Evolutionary conservation across 1,140 invertebrate species (phyloP), one percentile per base, ranked within the genome.

Genomic region (Bombus terrestris): DNA sequence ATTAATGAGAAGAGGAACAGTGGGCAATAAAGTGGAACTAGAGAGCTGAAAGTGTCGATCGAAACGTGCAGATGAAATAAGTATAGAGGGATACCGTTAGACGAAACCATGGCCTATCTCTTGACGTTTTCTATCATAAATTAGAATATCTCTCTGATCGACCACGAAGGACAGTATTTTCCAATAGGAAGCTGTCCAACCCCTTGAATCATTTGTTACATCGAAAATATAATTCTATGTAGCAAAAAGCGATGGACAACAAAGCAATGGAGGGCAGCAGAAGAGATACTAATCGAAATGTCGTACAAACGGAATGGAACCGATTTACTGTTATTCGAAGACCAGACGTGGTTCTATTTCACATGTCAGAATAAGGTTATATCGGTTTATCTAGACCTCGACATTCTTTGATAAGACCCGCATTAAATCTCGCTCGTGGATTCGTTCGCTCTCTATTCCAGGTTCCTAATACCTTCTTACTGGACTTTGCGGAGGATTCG

Each of bases 401-500:
- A 81, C 88, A 89, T 89, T 89, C 88, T 86, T 89, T 85, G 88
- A 89, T 89, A 89, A 89, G 87, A 86, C 87, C 87, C 76, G 87
- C 87, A 89, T 89, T 89, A 89, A 89, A 89, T 89, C 88, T 89
- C 84, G 79, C 57, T 86, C 87, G 87, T 77, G 72, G 88, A 89
- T 89, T 86, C 83, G 80, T 79, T 81, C 87, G 83, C 80, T 78
- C 87, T 53, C 79, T 32, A 64, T 89, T 89, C 87, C 86, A 85
- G 78, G 15, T 79, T 85, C 75, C 82, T 93, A 92, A 94, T 93
- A 91, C 87, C 81, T 80, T 88, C 92, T 93, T 91, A 91, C 92
- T 12, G 85, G 80, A 87, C 77, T 78, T 62, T 62, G 28, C 59
- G 37, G 78, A 82, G 74, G 84, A 78, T 87, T 86, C 88, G 82